These are phyloP conservation scores for Limnodromus scolopaceus DNA, from an alignment of 2,797 vertebrate genomes.

Conservation along the genomic window DNA sequence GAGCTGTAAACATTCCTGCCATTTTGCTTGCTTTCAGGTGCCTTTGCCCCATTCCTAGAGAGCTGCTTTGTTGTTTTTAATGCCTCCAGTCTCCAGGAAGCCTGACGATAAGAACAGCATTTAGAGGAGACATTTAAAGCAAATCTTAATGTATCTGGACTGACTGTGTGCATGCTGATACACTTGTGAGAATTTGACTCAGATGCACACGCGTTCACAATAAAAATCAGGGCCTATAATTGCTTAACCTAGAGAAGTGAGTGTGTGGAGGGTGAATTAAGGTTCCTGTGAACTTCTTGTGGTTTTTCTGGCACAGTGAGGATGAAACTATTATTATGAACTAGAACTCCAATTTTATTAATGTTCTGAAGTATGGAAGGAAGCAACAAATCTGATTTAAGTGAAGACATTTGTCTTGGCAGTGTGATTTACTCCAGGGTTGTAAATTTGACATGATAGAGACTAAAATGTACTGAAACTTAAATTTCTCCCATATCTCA, in stretches of 20 bases:
- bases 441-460: slow-evolving; percentile 79
- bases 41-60: slow-evolving; percentile 13
- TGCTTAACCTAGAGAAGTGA: background rate
- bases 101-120: background rate
- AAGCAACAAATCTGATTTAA: slow-evolving; percentile 82
- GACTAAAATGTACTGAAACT: slow-evolving; percentile 77
- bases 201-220: background rate
- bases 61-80: slow-evolving; percentile 5
- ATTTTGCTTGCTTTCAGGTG: background rate
- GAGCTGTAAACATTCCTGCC: slow-evolving; percentile 15
- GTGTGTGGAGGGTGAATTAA: background rate
- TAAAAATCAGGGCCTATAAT: background rate
- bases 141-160: background rate
- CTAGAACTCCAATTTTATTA: slow-evolving; percentile 70
- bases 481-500: slow-evolving; percentile 79
- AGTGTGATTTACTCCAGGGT: slow-evolving; percentile 77
- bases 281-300: slow-evolving; percentile 24
- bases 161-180: background rate
- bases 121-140: slow-evolving; percentile 22
- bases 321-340: slow-evolving; percentile 66
- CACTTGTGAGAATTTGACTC: background rate
- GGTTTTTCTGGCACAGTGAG: slow-evolving; percentile 27
- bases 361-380: slow-evolving; percentile 75
- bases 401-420: slow-evolving; percentile 79
- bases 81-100: background rate